Percentiles rank a stretch among this genome's conserved stretches.
Conservation (phyloP, 2,888 invertebrate genomes). For the Protonemura montana region DNA sequence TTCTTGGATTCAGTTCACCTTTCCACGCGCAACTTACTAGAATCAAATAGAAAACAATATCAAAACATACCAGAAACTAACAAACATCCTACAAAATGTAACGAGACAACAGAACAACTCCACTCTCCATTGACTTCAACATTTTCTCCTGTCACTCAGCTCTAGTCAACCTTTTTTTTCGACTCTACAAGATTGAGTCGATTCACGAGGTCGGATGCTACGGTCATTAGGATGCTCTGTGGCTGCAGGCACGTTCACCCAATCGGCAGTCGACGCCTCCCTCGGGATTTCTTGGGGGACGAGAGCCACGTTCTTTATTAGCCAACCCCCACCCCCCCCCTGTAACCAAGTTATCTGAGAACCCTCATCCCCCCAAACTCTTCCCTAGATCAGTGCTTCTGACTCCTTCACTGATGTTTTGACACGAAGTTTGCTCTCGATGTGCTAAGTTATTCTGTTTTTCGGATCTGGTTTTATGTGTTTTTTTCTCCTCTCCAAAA, state of each 20-base stretch:
- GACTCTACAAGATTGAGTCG: not conserved
- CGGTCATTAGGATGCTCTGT: not conserved
- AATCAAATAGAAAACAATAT: not conserved
- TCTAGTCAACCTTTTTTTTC: not conserved
- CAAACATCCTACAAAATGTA: not conserved
- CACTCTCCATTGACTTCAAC: not conserved
- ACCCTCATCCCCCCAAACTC: not conserved
- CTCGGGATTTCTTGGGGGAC: not conserved
- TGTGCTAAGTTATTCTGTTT: constrained; percentile 2
- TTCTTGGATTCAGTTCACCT: not conserved
- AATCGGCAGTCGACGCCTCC: not conserved
- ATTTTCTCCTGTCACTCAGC: not conserved
- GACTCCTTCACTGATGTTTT: not conserved
- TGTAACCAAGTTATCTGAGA: not conserved
- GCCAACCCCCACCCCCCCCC: too few species aligned
- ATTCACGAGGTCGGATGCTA: not conserved
- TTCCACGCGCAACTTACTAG: not conserved
- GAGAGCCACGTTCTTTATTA: not conserved
- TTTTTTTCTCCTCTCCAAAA: not conserved
- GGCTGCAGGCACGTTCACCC: not conserved
- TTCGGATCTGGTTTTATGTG: not conserved
- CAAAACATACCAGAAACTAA: not conserved
- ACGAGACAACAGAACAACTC: not conserved
- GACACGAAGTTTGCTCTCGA: not conserved
- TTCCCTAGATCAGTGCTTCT: not conserved